Base-by-base conservation (phyloP, 2,113 vertebrate species). In the Promerops cafer region DNA sequence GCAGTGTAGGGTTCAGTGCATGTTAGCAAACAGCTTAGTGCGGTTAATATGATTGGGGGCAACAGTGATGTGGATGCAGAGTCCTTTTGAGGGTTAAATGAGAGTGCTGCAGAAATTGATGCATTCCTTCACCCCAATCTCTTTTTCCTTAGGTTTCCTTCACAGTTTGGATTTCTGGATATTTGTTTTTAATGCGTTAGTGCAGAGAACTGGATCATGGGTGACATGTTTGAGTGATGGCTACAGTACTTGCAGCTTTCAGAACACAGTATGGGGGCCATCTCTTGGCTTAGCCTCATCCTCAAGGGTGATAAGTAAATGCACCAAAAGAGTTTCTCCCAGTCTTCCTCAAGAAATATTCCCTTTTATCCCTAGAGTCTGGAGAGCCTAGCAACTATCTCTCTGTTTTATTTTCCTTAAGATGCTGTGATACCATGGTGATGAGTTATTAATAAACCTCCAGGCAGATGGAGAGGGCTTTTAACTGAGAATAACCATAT, bases 381-480 rank as follows among this genome's bases (percentile, higher is more conserved):
- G 53, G 57, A 74, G 21, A 95, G 71, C 95, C 75, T 97, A 94
- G 93, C 95, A 91, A 94, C 94, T 90, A 93, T 94, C 92, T 96
- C 56, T 91, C 66, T 97, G 96, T 94, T 97, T 96, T 96, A 90
- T 96, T 94, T 97, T 93, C 66, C 83, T 92, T 86, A 88, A 94
- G 92, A 93, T 93, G 94, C 91, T 93, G 61, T 94, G 88, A 87
- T 94, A 88, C 92, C 93, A 97, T 96, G 94, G 93, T 97, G 93
- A 97, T 83, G 82, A 91, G 83, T 94, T 95, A 96, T 96, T 97
- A 97, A 94, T 97, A 97, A 94, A 95, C 91, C 83, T 77, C 77
- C 65, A 86, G 74, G 66, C 94, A 93, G 77, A 96, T 79, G 81
- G 86, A 77, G 91, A 92, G 75, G 81, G 79, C 75, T 94, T 95